Conservation (phyloP, 2,888 invertebrate genomes). For the Dryomyza anilis region DNA sequence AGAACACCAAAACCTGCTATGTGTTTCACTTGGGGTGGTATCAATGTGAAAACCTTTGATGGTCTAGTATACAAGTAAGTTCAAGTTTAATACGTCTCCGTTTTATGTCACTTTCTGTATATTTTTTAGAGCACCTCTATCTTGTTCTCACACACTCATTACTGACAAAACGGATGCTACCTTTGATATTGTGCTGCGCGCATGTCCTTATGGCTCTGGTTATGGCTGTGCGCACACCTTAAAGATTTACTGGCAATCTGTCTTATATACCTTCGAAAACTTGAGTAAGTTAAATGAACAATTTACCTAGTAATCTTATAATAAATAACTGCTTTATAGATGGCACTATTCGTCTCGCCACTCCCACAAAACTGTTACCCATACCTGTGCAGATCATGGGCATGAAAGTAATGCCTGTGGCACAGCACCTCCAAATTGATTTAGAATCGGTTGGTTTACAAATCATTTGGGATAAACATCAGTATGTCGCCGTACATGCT, state of each 20-base stretch:
- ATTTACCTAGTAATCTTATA: background rate
- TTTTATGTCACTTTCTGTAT: background rate
- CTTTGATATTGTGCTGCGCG: constrained; percentile 70
- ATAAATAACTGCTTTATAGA: constrained; percentile 53
- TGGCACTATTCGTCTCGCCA: constrained; percentile 65
- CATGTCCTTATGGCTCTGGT: constrained; percentile 65
- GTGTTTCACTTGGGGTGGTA: constrained; percentile 81
- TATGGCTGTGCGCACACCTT: constrained; percentile 61
- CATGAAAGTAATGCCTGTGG: constrained; percentile 73
- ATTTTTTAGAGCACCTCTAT: constrained; percentile 72
- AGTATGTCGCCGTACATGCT: constrained; percentile 71
- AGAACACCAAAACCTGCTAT: constrained; percentile 68
- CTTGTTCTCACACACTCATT: constrained; percentile 76
- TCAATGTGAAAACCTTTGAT: constrained; percentile 85
- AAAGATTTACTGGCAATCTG: constrained; percentile 69
- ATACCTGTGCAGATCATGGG: constrained; percentile 78
- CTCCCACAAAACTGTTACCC: constrained; percentile 65
- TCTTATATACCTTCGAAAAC: constrained; percentile 68
- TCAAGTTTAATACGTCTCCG: background rate
- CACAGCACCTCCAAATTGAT: constrained; percentile 71
- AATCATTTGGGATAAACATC: constrained; percentile 78
- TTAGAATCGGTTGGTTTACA: constrained; percentile 72
- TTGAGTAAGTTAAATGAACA: constrained; percentile 55
- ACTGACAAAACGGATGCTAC: constrained; percentile 73
- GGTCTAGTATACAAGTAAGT: constrained; percentile 74